A percentile compares a stretch with the other conserved stretches of the same genome.
Conservation (phyloP, 2,888 invertebrate species). For the Lomographa bimaculata region DNA sequence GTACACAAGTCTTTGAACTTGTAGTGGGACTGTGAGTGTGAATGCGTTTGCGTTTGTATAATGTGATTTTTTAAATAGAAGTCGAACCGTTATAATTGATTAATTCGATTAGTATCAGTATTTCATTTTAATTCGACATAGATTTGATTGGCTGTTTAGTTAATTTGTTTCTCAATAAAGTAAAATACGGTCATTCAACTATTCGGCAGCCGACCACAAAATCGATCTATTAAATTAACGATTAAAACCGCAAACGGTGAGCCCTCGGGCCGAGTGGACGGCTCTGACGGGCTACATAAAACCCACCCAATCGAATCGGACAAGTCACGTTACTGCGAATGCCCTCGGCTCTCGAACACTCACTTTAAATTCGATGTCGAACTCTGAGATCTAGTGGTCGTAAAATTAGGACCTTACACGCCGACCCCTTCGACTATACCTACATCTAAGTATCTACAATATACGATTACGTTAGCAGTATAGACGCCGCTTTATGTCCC, state of each 20-base stretch:
- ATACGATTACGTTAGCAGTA: slow-evolving; percentile 32
- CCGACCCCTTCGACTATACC: slow-evolving; percentile 32
- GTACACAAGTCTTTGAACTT: too few species aligned
- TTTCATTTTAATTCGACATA: too few species aligned
- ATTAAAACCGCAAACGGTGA: slow-evolving; percentile 61
- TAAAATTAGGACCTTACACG: slow-evolving; percentile 68
- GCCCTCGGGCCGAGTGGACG: slow-evolving; percentile 53
- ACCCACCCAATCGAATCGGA: slow-evolving; percentile 73
- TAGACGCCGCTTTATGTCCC: slow-evolving; percentile 46
- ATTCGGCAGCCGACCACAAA: slow-evolving; percentile 52
- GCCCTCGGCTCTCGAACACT: slow-evolving; percentile 62
- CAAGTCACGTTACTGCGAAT: slow-evolving; percentile 68
- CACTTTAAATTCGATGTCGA: slow-evolving; percentile 76
- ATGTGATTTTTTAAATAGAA: neutral
- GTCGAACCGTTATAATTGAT: too few species aligned
- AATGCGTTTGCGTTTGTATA: too few species aligned
- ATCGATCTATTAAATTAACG: slow-evolving; percentile 67
- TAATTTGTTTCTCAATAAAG: slow-evolving; percentile 16
- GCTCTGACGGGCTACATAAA: slow-evolving; percentile 67
- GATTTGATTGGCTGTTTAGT: too few species aligned
- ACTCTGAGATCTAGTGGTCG: slow-evolving; percentile 66
- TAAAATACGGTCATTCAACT: slow-evolving; percentile 28
- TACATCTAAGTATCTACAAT: slow-evolving; percentile 17
- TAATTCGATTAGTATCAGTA: too few species aligned
- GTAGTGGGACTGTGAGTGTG: too few species aligned